phyloP scores from a whole-genome alignment of 2,113 vertebrate genomes.

The Calidris pygmaea region DNA sequence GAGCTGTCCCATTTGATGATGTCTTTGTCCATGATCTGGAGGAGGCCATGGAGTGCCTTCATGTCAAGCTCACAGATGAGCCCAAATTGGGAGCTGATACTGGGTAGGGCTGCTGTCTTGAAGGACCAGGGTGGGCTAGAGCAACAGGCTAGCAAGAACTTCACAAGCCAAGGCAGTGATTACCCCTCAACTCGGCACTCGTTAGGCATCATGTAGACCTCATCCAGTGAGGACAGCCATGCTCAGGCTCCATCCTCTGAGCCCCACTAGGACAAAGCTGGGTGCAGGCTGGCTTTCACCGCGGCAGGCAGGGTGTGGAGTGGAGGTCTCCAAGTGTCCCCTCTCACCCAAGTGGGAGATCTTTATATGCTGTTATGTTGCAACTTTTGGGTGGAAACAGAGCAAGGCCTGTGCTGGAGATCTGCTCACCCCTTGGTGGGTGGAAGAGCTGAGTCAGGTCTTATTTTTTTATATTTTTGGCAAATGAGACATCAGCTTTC shows the following conservation, averaged over 20 bases:
- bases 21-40: neutral
- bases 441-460: neutral
- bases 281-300: neutral
- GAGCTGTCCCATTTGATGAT: neutral
- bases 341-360: neutral
- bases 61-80: neutral
- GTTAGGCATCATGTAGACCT: accelerated
- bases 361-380: neutral
- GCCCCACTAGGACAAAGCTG: accelerated
- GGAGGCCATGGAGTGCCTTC: neutral
- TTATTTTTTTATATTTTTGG: neutral
- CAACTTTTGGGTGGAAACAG: neutral
- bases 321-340: neutral
- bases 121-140: neutral
- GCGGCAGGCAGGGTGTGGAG: neutral
- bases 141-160: neutral
- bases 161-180: neutral
- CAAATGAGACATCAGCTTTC: neutral
- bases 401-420: neutral
- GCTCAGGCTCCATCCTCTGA: accelerated
- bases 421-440: neutral
- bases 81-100: neutral
- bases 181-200: neutral
- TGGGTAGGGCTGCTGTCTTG: neutral
- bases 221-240: neutral